Base-by-base conservation (phyloP, 1,140 invertebrate genomes). In the Tetragnatha versicolor region DNA sequence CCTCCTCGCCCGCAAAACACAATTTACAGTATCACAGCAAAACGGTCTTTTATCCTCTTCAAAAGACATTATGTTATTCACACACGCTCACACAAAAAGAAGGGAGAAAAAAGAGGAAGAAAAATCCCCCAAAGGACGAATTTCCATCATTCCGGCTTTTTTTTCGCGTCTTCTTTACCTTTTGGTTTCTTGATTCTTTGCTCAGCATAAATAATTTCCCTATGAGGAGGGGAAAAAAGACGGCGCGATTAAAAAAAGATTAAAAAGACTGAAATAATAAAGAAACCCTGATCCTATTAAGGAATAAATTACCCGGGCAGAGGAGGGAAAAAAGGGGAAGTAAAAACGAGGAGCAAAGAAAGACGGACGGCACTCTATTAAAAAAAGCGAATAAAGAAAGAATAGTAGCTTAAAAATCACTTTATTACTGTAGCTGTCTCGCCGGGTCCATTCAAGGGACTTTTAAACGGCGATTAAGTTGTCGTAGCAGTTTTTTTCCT, bases 351-450 rank as follows among this genome's bases (percentile, higher is more conserved):
- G 47, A 35, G 29, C n/a, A 51, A 9, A 37, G 61, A 66, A 77
- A 65, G 73, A 77, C 73, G 73, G 37, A 51, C 47, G 45, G 47
- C 73, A 10, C 65, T 77, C 51, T 37, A 53, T 65, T 65, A 53
- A 77, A 77, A 75, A 77, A 65, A 45, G 47, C 61, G 45, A 66
- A 77, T 77, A 65, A 77, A 55, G 73, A 63, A 63, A 77, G 73
- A 65, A 65, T 33, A 66, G 60, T 77, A 77, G 73, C 73, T 77
- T 77, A 77, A 77, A 77, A 77, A 77, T 66, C 60, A 77, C 73
- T 77, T 77, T 77, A 77, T 77, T 77, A 77, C 73, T 77, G 73
- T 77, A 77, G 73, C 73, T 77, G 73, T 77, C 73, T 77, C 39
- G 17, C 33, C 66, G 17, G 33, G 73, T 75, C 73, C 61, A 77